These are phyloP conservation scores for Salmo trutta DNA, from an alignment of 2,797 vertebrate species.

Conservation along the genomic window DNA sequence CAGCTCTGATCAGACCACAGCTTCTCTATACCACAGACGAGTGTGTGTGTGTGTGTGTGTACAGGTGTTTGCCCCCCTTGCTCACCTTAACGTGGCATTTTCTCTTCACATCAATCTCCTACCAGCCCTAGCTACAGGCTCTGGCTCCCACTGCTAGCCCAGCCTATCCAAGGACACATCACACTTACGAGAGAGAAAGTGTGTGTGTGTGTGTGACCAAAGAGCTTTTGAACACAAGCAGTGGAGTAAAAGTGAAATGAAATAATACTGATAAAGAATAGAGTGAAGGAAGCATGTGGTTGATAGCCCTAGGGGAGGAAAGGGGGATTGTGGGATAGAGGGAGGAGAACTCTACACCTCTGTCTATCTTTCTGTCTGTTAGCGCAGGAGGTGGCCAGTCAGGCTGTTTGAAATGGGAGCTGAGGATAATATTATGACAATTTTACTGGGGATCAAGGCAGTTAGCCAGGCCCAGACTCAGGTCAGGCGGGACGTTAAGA, in stretches of 20 bases:
- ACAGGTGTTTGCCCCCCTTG: background rate
- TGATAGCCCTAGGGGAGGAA: background rate
- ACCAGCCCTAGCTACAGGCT: background rate
- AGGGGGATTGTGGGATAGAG: background rate
- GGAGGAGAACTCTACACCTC: slow-evolving; percentile 7
- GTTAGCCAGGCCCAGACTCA: slow-evolving; percentile 22
- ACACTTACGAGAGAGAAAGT: background rate
- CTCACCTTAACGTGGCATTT: slow-evolving; percentile 1
- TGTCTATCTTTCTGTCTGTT: slow-evolving; percentile 17
- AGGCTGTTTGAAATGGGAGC: slow-evolving; percentile 34
- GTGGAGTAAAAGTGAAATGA: background rate
- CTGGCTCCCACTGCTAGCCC: background rate
- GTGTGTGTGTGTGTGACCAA: background rate
- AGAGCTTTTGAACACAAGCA: background rate
- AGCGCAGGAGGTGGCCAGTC: slow-evolving; percentile 11
- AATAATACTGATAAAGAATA: background rate
- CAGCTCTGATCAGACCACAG: background rate
- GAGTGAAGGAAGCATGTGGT: background rate
- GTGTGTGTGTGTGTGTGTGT: background rate
- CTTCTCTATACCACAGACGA: background rate
- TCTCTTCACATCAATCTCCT: slow-evolving; percentile 4
- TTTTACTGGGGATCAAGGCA: slow-evolving; percentile 37
- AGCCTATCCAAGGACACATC: background rate
- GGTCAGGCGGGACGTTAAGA: slow-evolving; percentile 24
- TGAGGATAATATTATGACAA: slow-evolving; percentile 30